Conservation (phyloP, 2,113 vertebrate species). For the Charina bottae region DNA sequence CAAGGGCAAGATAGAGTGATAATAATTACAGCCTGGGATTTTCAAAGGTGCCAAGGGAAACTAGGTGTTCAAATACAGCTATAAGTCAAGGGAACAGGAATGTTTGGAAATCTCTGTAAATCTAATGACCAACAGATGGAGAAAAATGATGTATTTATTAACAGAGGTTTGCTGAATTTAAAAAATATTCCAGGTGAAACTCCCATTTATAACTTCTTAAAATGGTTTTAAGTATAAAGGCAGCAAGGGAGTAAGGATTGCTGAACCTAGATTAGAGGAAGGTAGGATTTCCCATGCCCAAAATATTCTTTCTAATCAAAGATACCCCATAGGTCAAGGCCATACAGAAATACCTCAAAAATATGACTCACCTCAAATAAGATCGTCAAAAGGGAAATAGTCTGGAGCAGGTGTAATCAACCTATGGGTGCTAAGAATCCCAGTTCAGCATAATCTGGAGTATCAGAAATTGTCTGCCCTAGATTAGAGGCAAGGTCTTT, state of each 20-base stretch:
- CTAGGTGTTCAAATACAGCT: not conserved
- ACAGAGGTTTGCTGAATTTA: accelerated
- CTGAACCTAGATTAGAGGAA: not conserved
- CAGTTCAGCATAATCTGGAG: no score
- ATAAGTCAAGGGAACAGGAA: not conserved
- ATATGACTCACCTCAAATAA: not conserved
- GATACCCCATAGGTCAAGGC: not conserved
- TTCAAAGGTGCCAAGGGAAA: constrained; percentile 8
- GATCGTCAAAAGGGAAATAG: not conserved
- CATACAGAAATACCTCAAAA: not conserved
- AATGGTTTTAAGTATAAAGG: not conserved
- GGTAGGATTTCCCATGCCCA: not conserved
- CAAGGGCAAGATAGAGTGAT: constrained; percentile 32
- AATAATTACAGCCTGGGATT: constrained; percentile 39
- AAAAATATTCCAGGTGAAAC: not conserved
- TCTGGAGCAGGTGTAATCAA: no score
- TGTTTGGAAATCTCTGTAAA: constrained; percentile 48
- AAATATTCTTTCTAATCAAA: not conserved
- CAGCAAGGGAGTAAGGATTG: not conserved
- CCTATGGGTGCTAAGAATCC: no score
- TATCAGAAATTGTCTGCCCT: no score
- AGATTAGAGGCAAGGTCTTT: not conserved
- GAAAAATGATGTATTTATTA: not conserved
- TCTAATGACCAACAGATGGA: not conserved
- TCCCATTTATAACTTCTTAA: not conserved